Percentiles rank a stretch among this genome's conserved stretches.
These are phyloP conservation scores for Harpagus bidentatus DNA, from an alignment of 2,113 vertebrate genomes.

Conservation along the genomic window DNA sequence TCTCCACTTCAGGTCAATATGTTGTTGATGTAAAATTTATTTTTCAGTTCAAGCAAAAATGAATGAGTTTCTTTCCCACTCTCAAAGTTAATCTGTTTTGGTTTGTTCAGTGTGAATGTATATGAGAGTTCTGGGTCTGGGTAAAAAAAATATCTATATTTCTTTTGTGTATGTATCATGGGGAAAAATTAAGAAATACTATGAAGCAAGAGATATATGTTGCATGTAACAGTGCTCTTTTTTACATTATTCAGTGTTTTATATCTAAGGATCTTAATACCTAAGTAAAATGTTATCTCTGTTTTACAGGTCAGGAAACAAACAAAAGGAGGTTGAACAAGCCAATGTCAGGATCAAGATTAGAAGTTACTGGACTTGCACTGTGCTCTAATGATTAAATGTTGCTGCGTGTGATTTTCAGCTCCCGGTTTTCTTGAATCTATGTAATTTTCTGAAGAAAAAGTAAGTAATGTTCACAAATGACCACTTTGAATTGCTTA, in stretches of 20 bases:
- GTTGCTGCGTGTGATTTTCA: background rate
- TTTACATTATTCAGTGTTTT: background rate
- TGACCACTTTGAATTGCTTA: background rate
- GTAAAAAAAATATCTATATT: accelerated
- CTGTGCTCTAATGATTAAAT: background rate
- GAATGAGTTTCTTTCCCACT: background rate
- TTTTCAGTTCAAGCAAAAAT: background rate
- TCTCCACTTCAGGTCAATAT: background rate
- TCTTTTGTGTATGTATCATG: background rate
- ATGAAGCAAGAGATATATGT: background rate
- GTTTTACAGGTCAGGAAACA: background rate
- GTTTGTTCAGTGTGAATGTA: background rate
- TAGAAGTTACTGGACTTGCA: background rate
- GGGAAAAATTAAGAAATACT: background rate
- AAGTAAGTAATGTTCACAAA: background rate
- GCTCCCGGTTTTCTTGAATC: background rate
- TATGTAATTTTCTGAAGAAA: background rate
- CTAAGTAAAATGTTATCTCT: background rate
- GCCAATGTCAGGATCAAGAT: background rate
- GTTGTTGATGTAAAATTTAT: background rate
- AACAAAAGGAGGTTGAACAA: background rate
- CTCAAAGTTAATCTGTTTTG: background rate
- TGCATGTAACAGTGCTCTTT: background rate
- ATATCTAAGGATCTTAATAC: background rate
- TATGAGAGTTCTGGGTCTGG: background rate